Percentiles rank a stretch among this genome's conserved stretches.
Conservation (phyloP, 1,140 invertebrate species). For the Babylonia areolata region DNA sequence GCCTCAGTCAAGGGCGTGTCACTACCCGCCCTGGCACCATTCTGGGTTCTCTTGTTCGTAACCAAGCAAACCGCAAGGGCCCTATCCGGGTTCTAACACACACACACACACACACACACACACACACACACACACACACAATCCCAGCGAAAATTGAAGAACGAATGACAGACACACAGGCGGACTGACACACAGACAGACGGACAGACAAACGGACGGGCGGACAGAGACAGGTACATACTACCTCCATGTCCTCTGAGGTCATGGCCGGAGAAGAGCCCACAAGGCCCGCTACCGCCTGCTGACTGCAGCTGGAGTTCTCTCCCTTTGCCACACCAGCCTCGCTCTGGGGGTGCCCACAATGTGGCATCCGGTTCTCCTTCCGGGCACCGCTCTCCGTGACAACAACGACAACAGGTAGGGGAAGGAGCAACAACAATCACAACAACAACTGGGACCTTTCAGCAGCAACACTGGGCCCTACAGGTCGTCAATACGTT, state of each 20-base stretch:
- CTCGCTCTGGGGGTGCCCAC: not conserved
- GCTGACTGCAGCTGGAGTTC: constrained; percentile 4
- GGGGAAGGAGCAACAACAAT: not conserved
- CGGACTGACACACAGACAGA: not conserved
- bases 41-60: too few relatives aligned
- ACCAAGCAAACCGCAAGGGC: too few relatives aligned
- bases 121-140: not conserved
- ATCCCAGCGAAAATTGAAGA: too few relatives aligned
- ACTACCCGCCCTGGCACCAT: too few relatives aligned
- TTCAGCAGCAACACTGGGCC: too few relatives aligned
- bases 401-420: not conserved
- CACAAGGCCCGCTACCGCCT: not conserved
- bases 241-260: constrained; percentile 32
- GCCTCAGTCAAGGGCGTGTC: too few relatives aligned
- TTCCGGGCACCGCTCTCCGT: not conserved
- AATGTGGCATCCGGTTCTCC: not conserved
- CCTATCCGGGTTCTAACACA: too few relatives aligned
- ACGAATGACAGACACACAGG: not conserved
- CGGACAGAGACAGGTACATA: not conserved
- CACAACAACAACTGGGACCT: not conserved
- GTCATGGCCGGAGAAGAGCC: constrained; percentile 8
- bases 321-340: constrained; percentile 25
- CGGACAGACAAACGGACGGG: not conserved
- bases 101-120: not conserved
- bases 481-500: not conserved